Evolutionary conservation across 30 jellyfish, hydroid and myxozoan genomes (phyloP).

Genomic region (Hydra vulgaris): DNA sequence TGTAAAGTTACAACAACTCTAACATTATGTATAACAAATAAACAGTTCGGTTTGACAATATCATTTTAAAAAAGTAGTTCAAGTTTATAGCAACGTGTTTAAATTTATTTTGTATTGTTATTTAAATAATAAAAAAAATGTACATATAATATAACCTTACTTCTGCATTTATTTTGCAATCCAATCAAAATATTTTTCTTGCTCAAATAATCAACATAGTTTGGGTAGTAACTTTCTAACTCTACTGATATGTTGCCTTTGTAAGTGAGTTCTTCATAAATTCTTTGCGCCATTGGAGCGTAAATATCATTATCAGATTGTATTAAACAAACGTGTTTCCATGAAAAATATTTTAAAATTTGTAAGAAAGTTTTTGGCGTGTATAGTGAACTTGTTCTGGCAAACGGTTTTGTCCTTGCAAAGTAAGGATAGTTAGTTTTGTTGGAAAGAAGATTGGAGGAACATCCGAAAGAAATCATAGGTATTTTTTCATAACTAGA

Average conservation of each 20-base stretch:
- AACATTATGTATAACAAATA: no score
- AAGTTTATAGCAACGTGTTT: no score
- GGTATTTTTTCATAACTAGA: slow-evolving; percentile 59
- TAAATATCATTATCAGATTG: slow-evolving; percentile 44
- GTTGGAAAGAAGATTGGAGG: slow-evolving; percentile 52
- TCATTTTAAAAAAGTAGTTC: no score
- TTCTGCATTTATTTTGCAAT: slow-evolving; percentile 40
- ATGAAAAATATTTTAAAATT: slow-evolving; percentile 31
- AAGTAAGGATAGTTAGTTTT: slow-evolving; percentile 49
- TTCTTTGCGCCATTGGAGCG: slow-evolving; percentile 50
- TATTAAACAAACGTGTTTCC: slow-evolving; percentile 64
- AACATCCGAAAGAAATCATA: slow-evolving; percentile 78
- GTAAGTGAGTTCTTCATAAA: slow-evolving; percentile 26
- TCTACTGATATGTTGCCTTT: slow-evolving; percentile 30
- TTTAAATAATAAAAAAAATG: no score
- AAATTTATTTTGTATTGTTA: no score
- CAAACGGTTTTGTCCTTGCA: slow-evolving; percentile 85
- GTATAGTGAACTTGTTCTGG: slow-evolving; percentile 53
- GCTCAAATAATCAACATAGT: slow-evolving; percentile 17
- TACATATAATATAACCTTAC: no score
- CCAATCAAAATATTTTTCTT: slow-evolving; percentile 15
- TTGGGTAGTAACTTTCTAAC: slow-evolving; percentile 37
- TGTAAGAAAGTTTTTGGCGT: slow-evolving; percentile 51
- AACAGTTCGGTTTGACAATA: no score
- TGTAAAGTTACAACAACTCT: no score